Evolutionary conservation across 2,888 invertebrate species (phyloP), one percentile per base, ranked within the genome.

Genomic region (Ormyrus nitidulus): DNA sequence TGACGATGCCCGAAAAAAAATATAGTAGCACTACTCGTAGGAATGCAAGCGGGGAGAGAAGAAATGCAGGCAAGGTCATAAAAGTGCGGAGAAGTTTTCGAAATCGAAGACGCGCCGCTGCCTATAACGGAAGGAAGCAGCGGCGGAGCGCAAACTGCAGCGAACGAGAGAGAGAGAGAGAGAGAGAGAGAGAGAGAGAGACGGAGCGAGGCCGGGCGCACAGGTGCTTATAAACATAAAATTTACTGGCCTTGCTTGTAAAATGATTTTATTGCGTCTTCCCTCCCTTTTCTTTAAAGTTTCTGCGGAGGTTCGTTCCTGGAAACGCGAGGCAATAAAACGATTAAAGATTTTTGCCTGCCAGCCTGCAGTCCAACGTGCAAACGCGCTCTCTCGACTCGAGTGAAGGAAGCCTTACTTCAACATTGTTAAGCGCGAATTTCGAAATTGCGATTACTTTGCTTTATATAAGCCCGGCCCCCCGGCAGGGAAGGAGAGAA

Each of bases 151-250:
- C 8, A 49, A 44, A 72, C 61, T 19, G 69, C 11, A 51, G 51
- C 44, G 51, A n/a, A 49, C 11, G 49, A 49, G 46, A 13, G 59
- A 49, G 19, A 8, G 13, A n/a, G 49, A 13, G 48, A 58, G 48
- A 48, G 59, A 53, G n/a, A 10, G 49, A 61, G 62, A 64, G 62
- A 58, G 13, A 58, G 48, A 53, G 66, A 13, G 66, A 56, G 64
- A 46, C 19, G 66, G 34, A 66, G 11, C 6, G 13, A 46, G 51
- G 6, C 9, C 7, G 11, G 19, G 44, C 56, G 68, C 79, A 82
- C 88, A 88, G 88, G 88, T 88, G 86, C 65, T 69, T 79, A 79
- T 74, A 74, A 79, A 74, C 74, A 74, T 74, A 75, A 80, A 76
- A 80, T 76, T 80, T 80, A 80, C 70, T 76, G 66, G 70, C 65